phyloP scores from a whole-genome alignment of 2,113 vertebrate species.

The Corapipo altera region DNA sequence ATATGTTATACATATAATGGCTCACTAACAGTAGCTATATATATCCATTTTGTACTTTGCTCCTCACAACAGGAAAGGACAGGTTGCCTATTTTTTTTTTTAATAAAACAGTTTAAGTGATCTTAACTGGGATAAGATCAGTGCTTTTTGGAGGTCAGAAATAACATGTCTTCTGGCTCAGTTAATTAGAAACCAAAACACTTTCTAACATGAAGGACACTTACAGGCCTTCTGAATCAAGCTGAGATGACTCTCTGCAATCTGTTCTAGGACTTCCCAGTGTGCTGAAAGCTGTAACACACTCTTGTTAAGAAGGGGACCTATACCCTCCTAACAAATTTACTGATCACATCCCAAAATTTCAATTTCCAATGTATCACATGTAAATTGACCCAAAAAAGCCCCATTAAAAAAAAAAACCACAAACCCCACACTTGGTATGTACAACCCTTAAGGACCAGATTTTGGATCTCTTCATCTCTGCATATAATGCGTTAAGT shows the following conservation, averaged over 20 bases:
- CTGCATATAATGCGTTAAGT: not conserved
- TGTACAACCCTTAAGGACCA: not conserved
- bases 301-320: not conserved
- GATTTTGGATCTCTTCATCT: not conserved
- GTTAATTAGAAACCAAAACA: constrained; percentile 49
- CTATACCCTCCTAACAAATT: not conserved
- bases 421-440: not conserved
- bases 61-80: not conserved
- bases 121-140: constrained; percentile 12
- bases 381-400: not conserved
- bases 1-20: not conserved
- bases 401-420: not conserved
- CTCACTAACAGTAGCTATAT: not conserved
- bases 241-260: constrained; percentile 41
- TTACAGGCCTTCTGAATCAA: constrained; percentile 32
- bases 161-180: constrained; percentile 19
- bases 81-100: not conserved
- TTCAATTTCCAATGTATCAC: not conserved
- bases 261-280: constrained; percentile 41
- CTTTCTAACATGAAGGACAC: constrained; percentile 30
- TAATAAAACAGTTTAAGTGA: not conserved
- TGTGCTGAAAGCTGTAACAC: not conserved
- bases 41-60: not conserved
- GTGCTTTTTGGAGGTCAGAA: constrained; percentile 49
- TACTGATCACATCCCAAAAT: not conserved